Base-by-base conservation (phyloP, 2,888 invertebrate genomes). In the Tipula confusa region DNA sequence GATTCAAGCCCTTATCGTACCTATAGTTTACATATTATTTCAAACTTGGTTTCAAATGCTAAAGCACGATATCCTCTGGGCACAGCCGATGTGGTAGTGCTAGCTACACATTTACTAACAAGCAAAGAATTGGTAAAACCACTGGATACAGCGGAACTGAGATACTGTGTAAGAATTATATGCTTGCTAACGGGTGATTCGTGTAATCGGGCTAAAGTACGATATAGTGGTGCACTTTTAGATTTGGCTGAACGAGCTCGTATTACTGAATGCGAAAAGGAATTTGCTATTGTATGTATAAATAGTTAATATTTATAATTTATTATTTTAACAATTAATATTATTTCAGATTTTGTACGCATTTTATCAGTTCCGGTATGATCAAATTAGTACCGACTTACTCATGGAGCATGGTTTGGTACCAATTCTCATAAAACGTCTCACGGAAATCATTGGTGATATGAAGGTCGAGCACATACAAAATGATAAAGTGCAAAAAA, bases 381-480 rank as follows among this genome's bases (percentile, higher is more conserved):
- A 91, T 84, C 88, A 91, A 64, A 87, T 89, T 83, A 92, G 92
- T 79, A 86, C 87, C 84, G 89, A 91, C 82, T 89, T 90, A 84
- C 90, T 92, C 90, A 88, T 91, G 84, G 89, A 91, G 86, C 91
- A 91, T 85, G 92, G 91, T 83, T 89, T 90, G 84, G 91, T 92
- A 2, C 89, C 91, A 0, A 90, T 91, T 85, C 86, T 92, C 83
- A 88, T 92, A 18, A 89, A 89, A 83, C 89, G 90, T 64, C 86
- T 92, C 31, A 89, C 88, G 87, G 90, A 90, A 84, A 48, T 83
- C 29, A 83, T 84, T 6, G 38, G 36, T 29, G 79, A 83, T 28
- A 82, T 84, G n/a, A 82, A 84, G 38, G 83, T 84, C n/a, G 82
- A 83, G 33, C 85, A 85, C 29, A 84, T 83, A 7, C 84, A 79